A percentile compares a stretch with the other conserved stretches of the same genome.
Conservation (phyloP, 2,888 invertebrate species). For the Vanessa cardui region DNA sequence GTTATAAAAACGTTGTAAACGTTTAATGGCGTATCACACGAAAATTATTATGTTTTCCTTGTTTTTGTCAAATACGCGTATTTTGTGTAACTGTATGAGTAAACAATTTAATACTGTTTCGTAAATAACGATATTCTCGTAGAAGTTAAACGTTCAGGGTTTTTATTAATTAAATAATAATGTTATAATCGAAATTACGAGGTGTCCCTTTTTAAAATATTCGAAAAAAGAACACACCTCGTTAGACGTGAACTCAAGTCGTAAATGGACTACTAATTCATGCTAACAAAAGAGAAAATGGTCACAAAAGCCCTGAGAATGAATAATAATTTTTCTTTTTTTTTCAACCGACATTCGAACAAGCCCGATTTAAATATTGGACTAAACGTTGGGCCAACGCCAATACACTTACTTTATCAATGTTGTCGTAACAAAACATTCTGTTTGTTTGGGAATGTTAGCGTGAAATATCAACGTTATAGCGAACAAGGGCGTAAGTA, state of each 20-base stretch:
- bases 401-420: slow-evolving; percentile 32
- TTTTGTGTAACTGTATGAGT: too few species aligned
- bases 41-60: too few species aligned
- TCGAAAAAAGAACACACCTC: slow-evolving; percentile 2
- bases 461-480: slow-evolving; percentile 28
- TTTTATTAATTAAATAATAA: too few species aligned
- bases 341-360: slow-evolving; percentile 49
- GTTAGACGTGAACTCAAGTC: slow-evolving; percentile 32
- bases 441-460: slow-evolving; percentile 26
- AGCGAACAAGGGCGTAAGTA: slow-evolving; percentile 12
- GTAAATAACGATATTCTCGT: too few species aligned
- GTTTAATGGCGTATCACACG: too few species aligned
- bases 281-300: slow-evolving; percentile 57
- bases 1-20: too few species aligned
- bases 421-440: slow-evolving; percentile 29
- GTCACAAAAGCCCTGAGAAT: slow-evolving; percentile 52
- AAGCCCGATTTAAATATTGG: slow-evolving; percentile 31
- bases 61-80: too few species aligned
- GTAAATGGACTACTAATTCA: slow-evolving; percentile 49
- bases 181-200: neutral
- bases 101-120: too few species aligned
- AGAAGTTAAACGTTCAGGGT: too few species aligned
- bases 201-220: neutral
- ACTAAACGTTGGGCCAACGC: slow-evolving; percentile 24
- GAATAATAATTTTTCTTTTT: slow-evolving; percentile 65